Conservation (phyloP, 1,140 invertebrate species). For the Amphibalanus amphitrite region DNA sequence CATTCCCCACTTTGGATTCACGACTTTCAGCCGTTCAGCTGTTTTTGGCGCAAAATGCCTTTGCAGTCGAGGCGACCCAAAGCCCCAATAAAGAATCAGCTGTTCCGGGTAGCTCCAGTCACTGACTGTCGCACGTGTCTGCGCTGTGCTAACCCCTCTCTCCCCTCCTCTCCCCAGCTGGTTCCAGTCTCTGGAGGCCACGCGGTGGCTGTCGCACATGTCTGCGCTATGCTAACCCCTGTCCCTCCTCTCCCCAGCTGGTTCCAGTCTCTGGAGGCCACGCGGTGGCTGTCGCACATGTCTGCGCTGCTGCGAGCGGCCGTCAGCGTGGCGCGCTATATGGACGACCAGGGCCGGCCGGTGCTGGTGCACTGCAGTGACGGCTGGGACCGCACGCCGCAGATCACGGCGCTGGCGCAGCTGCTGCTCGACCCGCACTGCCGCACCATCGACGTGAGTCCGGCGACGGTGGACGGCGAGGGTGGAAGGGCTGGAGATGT, state of each 20-base stretch:
- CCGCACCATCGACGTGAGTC: constrained; percentile 60
- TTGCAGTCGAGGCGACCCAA: too few relatives aligned
- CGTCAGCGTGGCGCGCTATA: constrained; percentile 54
- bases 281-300: constrained; percentile 79
- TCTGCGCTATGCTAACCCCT: neutral
- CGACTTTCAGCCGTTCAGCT: too few relatives aligned
- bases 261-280: constrained; percentile 67
- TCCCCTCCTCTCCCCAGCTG: constrained; percentile 30
- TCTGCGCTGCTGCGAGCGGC: constrained; percentile 63
- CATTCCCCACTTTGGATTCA: too few relatives aligned
- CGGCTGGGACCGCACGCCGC: constrained; percentile 92
- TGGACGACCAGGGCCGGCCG: constrained; percentile 65
- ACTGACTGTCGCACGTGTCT: too few relatives aligned
- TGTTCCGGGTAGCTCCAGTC: too few relatives aligned
- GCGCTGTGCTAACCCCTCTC: neutral
- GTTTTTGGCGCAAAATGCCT: too few relatives aligned
- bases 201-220: constrained; percentile 35
- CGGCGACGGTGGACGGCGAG: too few relatives aligned
- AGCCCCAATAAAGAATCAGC: too few relatives aligned
- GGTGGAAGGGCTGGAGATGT: too few relatives aligned
- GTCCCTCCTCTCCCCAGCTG: constrained; percentile 54
- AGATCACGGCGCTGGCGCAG: constrained; percentile 77
- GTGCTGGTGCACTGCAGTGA: constrained; percentile 91
- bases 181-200: constrained; percentile 39
- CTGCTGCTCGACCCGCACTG: constrained; percentile 87